phyloP scores from a whole-genome alignment of 2,797 vertebrate species.

The Sparidentex hasta region DNA sequence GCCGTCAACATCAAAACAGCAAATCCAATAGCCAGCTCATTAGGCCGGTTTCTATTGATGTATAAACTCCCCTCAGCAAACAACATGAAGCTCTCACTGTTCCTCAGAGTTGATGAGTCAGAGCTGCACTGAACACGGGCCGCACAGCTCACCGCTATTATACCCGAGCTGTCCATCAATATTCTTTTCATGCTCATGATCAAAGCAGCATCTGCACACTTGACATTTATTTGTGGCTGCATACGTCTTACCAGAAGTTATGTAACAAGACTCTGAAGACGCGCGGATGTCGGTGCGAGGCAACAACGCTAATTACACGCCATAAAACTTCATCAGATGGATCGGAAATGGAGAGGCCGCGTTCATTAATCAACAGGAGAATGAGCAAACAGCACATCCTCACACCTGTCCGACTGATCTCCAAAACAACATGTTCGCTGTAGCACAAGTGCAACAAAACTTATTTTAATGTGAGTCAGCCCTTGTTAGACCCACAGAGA shows the following conservation, averaged over 20 bases:
- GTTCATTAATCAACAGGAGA: not conserved
- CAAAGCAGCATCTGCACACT: constrained; percentile 55
- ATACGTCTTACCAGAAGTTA: constrained; percentile 30
- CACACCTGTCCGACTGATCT: too few species aligned
- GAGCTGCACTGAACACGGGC: constrained; percentile 50
- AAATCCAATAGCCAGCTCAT: constrained; percentile 72
- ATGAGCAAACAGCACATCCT: not conserved
- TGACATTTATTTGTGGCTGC: constrained; percentile 53
- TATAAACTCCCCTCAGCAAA: constrained; percentile 63
- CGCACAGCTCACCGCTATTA: constrained; percentile 40
- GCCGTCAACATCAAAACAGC: constrained; percentile 49
- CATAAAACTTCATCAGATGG: not conserved
- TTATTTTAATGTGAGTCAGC: not conserved
- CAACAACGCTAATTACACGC: not conserved
- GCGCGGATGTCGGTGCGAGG: not conserved
- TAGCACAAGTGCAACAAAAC: too few species aligned
- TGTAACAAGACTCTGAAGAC: constrained; percentile 17
- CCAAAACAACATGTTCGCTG: too few species aligned
- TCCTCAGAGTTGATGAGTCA: constrained; percentile 73
- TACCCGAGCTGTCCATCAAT: constrained; percentile 61
- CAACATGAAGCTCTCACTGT: constrained; percentile 52
- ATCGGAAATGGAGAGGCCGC: not conserved
- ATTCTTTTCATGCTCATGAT: constrained; percentile 63
- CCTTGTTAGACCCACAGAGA: not conserved
- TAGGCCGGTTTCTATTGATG: constrained; percentile 69